Evolutionary conservation across 2,113 vertebrate species (phyloP).

Genomic region (Labeo rohita): DNA sequence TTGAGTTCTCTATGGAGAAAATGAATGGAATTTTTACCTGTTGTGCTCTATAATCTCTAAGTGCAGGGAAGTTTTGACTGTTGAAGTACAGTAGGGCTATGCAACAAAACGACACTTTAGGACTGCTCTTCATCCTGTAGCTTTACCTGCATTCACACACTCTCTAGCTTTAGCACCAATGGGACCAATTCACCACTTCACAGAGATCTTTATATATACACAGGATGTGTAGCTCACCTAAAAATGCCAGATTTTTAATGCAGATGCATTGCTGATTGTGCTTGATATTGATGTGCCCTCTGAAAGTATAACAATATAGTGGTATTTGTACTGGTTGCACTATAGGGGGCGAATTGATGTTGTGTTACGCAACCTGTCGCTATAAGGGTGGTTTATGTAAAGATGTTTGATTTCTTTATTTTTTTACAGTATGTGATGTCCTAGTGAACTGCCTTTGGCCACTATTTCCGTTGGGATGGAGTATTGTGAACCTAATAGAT

Average conservation of each 20-base stretch:
- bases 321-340: conserved; percentile 23
- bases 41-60: conserved; percentile 53
- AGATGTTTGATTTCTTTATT: not conserved
- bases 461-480: conserved; percentile 41
- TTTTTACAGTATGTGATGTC: conserved; percentile 18
- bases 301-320: conserved; percentile 11
- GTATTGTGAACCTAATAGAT: conserved; percentile 43
- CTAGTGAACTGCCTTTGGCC: conserved; percentile 41
- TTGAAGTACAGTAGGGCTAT: conserved; percentile 81
- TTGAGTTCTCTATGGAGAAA: not conserved
- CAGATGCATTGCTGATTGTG: conserved; percentile 48
- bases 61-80: conserved; percentile 69
- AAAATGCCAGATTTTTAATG: conserved; percentile 57
- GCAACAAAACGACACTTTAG: conserved; percentile 85
- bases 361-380: not conserved
- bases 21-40: conserved; percentile 36
- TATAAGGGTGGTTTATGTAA: conserved; percentile 40
- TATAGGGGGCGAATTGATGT: not conserved
- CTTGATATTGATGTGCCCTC: conserved; percentile 33
- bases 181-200: conserved; percentile 80
- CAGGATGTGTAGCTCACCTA: conserved; percentile 62
- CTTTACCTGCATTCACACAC: conserved; percentile 77
- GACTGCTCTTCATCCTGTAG: conserved; percentile 73
- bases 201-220: conserved; percentile 55
- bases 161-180: conserved; percentile 81